A percentile compares a stretch with the other conserved stretches of the same genome.
phyloP scores from a whole-genome alignment of 2,113 vertebrate genomes.

The Takifugu bimaculatus region DNA sequence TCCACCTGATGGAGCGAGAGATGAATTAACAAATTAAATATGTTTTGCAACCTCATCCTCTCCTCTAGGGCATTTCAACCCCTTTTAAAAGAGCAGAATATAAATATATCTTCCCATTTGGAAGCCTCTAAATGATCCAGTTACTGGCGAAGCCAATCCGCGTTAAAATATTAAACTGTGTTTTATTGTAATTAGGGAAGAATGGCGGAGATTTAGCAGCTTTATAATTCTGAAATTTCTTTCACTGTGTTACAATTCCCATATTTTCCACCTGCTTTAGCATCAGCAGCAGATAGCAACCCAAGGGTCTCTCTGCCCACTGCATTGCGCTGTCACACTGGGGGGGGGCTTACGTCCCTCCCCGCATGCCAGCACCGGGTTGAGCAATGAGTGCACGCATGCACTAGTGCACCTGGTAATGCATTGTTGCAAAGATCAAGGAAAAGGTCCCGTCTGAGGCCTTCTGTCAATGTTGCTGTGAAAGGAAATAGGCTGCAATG shows the following conservation, averaged over 20 bases:
- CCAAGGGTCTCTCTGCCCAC: slow-evolving; percentile 39
- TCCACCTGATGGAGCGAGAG: slow-evolving; percentile 41
- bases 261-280: neutral
- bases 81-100: slow-evolving; percentile 47
- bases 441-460: slow-evolving; percentile 55
- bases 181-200: slow-evolving; percentile 54
- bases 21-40: slow-evolving; percentile 43
- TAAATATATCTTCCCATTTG: slow-evolving; percentile 50
- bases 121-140: slow-evolving; percentile 60
- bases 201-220: slow-evolving; percentile 38
- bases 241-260: neutral
- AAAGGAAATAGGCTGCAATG: slow-evolving; percentile 54
- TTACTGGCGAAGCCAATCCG: slow-evolving; percentile 55
- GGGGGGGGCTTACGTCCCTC: slow-evolving; percentile 25
- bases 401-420: slow-evolving; percentile 69
- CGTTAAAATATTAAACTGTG: slow-evolving; percentile 49
- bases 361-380: slow-evolving; percentile 31
- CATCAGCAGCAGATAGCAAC: slow-evolving; percentile 34
- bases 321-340: slow-evolving; percentile 61
- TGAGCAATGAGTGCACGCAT: slow-evolving; percentile 66
- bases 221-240: slow-evolving; percentile 35
- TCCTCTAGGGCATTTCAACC: slow-evolving; percentile 32
- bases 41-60: slow-evolving; percentile 53
- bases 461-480: slow-evolving; percentile 63
- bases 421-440: slow-evolving; percentile 65